These are phyloP conservation scores for Hyphantria cunea DNA, from an alignment of 1,140 invertebrate species.

Conservation along the genomic window DNA sequence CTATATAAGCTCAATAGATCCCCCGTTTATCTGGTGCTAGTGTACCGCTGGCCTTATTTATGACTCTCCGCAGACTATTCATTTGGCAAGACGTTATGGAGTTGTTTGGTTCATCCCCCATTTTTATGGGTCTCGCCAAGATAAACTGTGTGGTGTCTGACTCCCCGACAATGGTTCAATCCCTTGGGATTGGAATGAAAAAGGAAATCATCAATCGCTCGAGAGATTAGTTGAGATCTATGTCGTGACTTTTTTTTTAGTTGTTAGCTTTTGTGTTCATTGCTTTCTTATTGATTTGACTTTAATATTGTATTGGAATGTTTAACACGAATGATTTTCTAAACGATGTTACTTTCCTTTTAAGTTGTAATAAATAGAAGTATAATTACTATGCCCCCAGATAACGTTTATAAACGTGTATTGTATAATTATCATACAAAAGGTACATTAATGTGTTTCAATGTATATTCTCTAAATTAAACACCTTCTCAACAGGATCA, in stretches of 20 bases:
- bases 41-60: constrained; percentile 51
- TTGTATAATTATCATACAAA: too few relatives aligned
- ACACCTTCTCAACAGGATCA: too few relatives aligned
- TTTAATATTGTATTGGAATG: not conserved
- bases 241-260: not conserved
- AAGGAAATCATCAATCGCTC: constrained; percentile 33
- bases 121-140: constrained; percentile 36
- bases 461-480: too few relatives aligned
- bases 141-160: constrained; percentile 31
- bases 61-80: constrained; percentile 43
- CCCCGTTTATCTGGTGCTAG: constrained; percentile 49
- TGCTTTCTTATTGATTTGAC: not conserved
- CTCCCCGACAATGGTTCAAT: constrained; percentile 9
- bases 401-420: too few relatives aligned
- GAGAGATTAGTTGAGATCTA: constrained; percentile 22
- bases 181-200: constrained; percentile 14
- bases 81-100: constrained; percentile 43
- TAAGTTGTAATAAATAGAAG: too few relatives aligned
- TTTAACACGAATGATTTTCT: too few relatives aligned
- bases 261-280: not conserved
- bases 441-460: too few relatives aligned
- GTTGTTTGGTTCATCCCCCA: constrained; percentile 41
- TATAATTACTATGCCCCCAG: too few relatives aligned
- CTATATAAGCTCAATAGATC: constrained; percentile 56
- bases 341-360: too few relatives aligned